These are phyloP conservation scores for Lepus europaeus DNA, from an alignment of 2,113 vertebrate species.

Conservation along the genomic window DNA sequence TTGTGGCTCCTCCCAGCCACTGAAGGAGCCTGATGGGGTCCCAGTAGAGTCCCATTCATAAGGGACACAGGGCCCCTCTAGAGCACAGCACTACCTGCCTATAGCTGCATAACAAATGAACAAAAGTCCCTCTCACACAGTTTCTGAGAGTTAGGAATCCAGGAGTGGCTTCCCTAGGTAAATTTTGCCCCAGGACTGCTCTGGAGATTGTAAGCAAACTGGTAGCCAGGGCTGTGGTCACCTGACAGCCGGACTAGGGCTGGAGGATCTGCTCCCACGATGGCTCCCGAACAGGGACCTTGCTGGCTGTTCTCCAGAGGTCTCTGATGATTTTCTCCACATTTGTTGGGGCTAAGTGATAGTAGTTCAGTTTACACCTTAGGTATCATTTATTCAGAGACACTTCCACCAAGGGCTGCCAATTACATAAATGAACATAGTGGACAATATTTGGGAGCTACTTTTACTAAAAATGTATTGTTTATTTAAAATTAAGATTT, in stretches of 20 bases:
- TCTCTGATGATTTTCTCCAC: not conserved
- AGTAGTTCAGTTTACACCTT: conserved; percentile 2
- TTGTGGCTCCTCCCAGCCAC: not conserved
- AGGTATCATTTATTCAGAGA: conserved; percentile 7
- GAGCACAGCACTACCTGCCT: not conserved
- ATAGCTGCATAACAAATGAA: not conserved
- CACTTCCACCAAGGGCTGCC: not conserved
- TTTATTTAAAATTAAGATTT: conserved; percentile 35
- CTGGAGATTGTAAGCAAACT: not conserved
- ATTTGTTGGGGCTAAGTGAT: not conserved
- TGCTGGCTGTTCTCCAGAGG: not conserved
- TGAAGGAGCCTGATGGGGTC: not conserved
- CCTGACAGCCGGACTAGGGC: not conserved
- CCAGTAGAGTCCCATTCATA: not conserved
- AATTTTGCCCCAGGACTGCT: not conserved
- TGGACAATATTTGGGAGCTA: conserved; percentile 23
- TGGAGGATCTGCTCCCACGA: not conserved
- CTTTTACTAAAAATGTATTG: not conserved
- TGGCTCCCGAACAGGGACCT: not conserved
- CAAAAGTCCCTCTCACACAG: not conserved
- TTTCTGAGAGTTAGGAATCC: not conserved
- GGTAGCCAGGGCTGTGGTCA: not conserved
- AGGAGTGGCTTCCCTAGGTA: not conserved
- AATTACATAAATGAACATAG: not conserved
- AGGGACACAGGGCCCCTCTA: not conserved